Evolutionary conservation across 2,888 invertebrate species (phyloP), one percentile per base, ranked within the genome.

Genomic region (Ennomos fuscantarius): DNA sequence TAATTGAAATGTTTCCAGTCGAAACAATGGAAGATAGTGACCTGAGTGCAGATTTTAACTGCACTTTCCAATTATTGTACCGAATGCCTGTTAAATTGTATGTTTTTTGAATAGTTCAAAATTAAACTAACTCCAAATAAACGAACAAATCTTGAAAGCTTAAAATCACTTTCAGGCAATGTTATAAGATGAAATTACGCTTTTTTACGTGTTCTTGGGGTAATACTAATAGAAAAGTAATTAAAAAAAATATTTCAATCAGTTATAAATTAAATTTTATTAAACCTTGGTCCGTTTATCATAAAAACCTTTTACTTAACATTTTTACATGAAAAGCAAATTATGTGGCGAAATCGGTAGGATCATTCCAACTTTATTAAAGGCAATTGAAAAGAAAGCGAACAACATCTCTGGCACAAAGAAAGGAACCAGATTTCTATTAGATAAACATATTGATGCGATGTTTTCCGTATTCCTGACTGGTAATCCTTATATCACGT

Each of bases 401-500:
- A 39, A 42, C 34, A 39, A 13, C 34, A 46, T 49, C 42, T 54
- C 34, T 13, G 9, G 36, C 33, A 12, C 9, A 35, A 41, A 51
- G 34, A 13, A 50, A 55, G 55, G 51, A 58, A 58, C 43, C 41
- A 50, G 62, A 56, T 45, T 56, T 54, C 48, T 48, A 44, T 57
- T 62, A 48, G 54, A 48, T 54, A 57, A 62, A 60, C 60, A 58
- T 52, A 61, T 60, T 69, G 60, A 66, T 45, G 49, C 37, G 48
- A 9, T 60, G 65, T 70, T 71, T 68, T 63, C 61, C 58, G 62
- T 63, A 65, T 70, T 69, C 73, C 73, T 69, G 59, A 58, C 63
- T 59, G 43, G 62, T 69, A 73, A 73, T 74, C 76, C 72, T 73
- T 68, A 69, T 72, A 73, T 70, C 67, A 54, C 69, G 68, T 69